Evolutionary conservation across 2,888 invertebrate genomes (phyloP), one percentile per base, ranked within the genome.

Genomic region (Neoascia interrupta): DNA sequence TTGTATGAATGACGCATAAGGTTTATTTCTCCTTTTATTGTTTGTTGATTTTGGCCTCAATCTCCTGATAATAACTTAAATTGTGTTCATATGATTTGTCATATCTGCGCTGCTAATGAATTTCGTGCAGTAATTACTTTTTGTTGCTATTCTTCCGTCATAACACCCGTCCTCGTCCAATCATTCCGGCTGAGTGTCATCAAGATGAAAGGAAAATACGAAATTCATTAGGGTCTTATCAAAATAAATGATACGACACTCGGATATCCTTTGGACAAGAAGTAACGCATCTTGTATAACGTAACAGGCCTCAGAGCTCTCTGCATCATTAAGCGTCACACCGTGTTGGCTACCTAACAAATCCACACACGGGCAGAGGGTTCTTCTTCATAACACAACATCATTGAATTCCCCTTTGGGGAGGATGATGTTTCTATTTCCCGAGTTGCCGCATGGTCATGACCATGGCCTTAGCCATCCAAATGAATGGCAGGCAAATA

Each of bases 241-340:
- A 79, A 79, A 79, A 73, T 79, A 79, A 79, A 79, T 79, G 79
- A 79, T 79, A 79, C 73, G 73, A 73, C 66, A 79, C 54, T 79
- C 73, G 73, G 79, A 79, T 79, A 79, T 79, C 79, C 79, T 79
- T 79, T 61, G 66, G 60, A 73, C 60, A 68, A 73, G 61, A 61
- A 49, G 53, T 54, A 56, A 73, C 66, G 73, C 73, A 72, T 79
- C 70, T 58, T 75, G 26, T 61, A 19, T 56, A 61, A 66, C 56
- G 36, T 51, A 79, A 79, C 79, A 58, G 49, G 18, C 58, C 34
- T n/a, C n/a, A n/a, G n/a, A n/a, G n/a, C n/a, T 15, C 61, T 37
- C 34, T 66, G 66, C 66, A 79, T 79, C 73, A 79, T 73, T 73
- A 73, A 79, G 54, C 47, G 49, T 66, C 66, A 63, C 72, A 72